A percentile compares a stretch with the other conserved stretches of the same genome.
These are phyloP conservation scores for Oxyruncus cristatus DNA, from an alignment of 2,113 vertebrate genomes.

Conservation along the genomic window DNA sequence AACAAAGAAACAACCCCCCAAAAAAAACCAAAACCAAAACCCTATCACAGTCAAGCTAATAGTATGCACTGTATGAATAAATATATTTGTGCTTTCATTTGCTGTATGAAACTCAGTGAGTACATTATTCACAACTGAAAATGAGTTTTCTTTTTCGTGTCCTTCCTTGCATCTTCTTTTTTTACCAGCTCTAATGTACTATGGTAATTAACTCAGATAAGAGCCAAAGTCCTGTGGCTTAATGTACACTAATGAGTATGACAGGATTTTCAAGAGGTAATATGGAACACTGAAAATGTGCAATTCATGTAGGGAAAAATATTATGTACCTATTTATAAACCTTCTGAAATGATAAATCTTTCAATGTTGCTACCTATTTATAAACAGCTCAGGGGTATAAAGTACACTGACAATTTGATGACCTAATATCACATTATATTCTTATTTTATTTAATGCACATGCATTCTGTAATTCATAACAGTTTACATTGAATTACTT, in stretches of 20 bases:
- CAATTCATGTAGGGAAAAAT: slow-evolving; percentile 3
- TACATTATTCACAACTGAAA: neutral
- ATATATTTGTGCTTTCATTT: neutral
- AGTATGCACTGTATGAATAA: neutral
- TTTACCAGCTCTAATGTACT: neutral
- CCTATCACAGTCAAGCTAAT: neutral
- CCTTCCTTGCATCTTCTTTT: neutral
- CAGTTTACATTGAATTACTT: neutral
- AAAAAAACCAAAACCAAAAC: too few relatives aligned
- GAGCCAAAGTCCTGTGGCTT: neutral
- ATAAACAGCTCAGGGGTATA: neutral
- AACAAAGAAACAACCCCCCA: too few relatives aligned
- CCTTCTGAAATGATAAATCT: neutral
- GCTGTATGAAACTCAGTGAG: neutral
- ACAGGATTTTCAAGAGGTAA: slow-evolving; percentile 3
- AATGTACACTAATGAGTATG: slow-evolving; percentile 2
- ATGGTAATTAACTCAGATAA: neutral
- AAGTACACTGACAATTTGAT: neutral
- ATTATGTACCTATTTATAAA: slow-evolving; percentile 12
- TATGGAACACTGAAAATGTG: neutral
- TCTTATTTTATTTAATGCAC: neutral
- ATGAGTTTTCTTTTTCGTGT: neutral
- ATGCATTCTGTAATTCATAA: neutral
- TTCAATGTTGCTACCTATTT: neutral
- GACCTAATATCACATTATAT: neutral